Percentiles rank a stretch among this genome's conserved stretches.
These are phyloP conservation scores for Phalangium opilio DNA, from an alignment of 2,888 invertebrate species.

Conservation along the genomic window DNA sequence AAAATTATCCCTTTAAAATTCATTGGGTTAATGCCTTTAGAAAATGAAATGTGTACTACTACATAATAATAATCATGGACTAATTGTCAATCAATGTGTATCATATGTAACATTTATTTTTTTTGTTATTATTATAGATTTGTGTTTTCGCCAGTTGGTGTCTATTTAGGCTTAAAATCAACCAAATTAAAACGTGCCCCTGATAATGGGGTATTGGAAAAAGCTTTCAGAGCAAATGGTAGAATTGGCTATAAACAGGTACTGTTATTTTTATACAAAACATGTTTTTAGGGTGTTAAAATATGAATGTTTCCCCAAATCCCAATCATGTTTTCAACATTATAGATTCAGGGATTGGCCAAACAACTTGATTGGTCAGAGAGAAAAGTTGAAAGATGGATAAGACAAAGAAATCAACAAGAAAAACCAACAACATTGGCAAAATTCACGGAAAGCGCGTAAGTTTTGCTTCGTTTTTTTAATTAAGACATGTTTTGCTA, in stretches of 20 bases:
- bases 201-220: conserved; percentile 56
- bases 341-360: conserved; percentile 50
- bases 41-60: no score
- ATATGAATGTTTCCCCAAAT: neutral
- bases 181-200: conserved; percentile 57
- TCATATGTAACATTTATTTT: no score
- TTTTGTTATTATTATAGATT: conserved; percentile 53
- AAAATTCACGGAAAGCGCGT: conserved; percentile 79
- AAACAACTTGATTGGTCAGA: conserved; percentile 70
- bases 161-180: conserved; percentile 63
- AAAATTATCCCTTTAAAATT: no score
- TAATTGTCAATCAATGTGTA: no score
- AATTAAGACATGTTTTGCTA: no score
- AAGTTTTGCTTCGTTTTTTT: conserved; percentile 13
- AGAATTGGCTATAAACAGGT: conserved; percentile 68
- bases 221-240: conserved; percentile 49
- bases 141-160: conserved; percentile 63
- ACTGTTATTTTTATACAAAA: conserved; percentile 22
- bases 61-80: no score
- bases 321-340: conserved; percentile 4
- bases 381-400: conserved; percentile 80
- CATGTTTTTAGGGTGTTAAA: neutral
- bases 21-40: no score
- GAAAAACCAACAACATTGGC: conserved; percentile 74
- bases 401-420: conserved; percentile 63